These are phyloP conservation scores for Amiota minor DNA, from an alignment of 2,888 invertebrate genomes.

Conservation along the genomic window DNA sequence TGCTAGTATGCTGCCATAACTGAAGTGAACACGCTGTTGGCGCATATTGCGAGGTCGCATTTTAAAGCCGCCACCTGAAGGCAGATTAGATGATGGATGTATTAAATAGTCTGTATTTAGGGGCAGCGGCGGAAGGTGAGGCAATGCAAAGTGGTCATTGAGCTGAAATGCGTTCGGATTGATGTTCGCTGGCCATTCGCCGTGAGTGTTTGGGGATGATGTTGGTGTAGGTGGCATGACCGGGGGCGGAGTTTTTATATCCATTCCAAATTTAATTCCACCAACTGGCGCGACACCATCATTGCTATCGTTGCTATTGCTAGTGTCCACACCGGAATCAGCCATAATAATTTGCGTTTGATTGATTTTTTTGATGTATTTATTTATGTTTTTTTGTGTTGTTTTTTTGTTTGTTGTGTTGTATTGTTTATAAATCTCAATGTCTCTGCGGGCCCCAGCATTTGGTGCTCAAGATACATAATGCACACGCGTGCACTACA, in stretches of 20 bases:
- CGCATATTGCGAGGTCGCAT: constrained; percentile 59
- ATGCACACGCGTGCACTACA: too few relatives aligned
- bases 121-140: constrained; percentile 67
- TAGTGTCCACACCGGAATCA: constrained; percentile 84
- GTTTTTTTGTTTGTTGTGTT: constrained; percentile 1
- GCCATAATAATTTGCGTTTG: constrained; percentile 49
- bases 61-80: constrained; percentile 64
- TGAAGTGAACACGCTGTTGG: constrained; percentile 57
- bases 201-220: constrained; percentile 63
- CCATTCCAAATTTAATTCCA: constrained; percentile 45
- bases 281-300: constrained; percentile 50
- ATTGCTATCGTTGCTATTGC: constrained; percentile 70
- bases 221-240: constrained; percentile 59
- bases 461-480: too few relatives aligned
- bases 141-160: constrained; percentile 67
- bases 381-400: constrained; percentile 3
- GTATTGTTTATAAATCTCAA: not conserved
- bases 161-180: constrained; percentile 69
- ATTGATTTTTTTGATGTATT: not conserved
- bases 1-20: constrained; percentile 65
- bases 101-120: constrained; percentile 65
- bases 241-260: constrained; percentile 59
- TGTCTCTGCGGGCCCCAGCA: too few relatives aligned
- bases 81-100: constrained; percentile 66
- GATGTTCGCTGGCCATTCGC: constrained; percentile 65